Evolutionary conservation across 2,113 vertebrate genomes (phyloP).

Genomic region (Ondatra zibethicus): DNA sequence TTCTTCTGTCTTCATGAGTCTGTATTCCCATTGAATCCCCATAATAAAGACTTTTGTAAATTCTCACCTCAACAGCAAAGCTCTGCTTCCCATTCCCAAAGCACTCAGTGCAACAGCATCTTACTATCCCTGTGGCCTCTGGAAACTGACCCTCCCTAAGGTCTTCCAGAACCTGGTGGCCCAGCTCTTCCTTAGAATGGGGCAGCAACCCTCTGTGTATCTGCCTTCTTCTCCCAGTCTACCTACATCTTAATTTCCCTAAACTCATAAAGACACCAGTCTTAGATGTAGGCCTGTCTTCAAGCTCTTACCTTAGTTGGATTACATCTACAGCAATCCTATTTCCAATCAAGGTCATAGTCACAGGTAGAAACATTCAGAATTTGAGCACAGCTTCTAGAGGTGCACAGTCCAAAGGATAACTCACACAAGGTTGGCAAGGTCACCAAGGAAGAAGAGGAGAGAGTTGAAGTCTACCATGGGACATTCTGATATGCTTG

Average conservation of each 20-base stretch:
- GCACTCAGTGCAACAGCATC: neutral
- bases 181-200: neutral
- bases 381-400: neutral
- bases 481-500: neutral
- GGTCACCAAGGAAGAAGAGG: neutral
- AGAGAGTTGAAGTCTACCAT: neutral
- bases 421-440: neutral
- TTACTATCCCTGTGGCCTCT: neutral
- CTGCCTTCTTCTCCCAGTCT: neutral
- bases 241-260: neutral
- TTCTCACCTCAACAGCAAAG: neutral
- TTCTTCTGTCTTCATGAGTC: no score
- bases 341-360: neutral
- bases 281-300: neutral
- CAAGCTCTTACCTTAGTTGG: neutral
- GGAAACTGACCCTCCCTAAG: neutral
- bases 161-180: no score
- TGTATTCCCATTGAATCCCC: no score
- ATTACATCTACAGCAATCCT: neutral
- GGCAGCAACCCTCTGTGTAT: neutral
- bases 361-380: neutral
- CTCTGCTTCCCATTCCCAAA: neutral
- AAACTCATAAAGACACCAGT: neutral
- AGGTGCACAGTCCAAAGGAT: neutral
- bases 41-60: no score